phyloP scores from a whole-genome alignment of 2,113 vertebrate species.

The Rhinoptilus africanus region DNA sequence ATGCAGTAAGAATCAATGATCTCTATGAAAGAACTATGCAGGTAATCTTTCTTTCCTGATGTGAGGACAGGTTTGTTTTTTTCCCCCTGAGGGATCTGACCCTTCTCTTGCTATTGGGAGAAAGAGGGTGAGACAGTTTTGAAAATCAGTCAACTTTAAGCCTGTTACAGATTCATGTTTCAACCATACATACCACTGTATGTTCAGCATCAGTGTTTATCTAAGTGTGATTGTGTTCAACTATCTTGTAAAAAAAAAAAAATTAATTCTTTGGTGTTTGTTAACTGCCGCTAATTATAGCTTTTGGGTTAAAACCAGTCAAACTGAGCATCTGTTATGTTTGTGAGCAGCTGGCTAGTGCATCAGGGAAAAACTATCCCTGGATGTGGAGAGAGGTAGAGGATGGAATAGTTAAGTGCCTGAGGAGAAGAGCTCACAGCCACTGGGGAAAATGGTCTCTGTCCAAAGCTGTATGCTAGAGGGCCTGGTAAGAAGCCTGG shows the following conservation, averaged over 20 bases:
- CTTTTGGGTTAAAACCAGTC: slow-evolving; percentile 34
- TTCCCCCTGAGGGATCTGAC: too few species aligned
- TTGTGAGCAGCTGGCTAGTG: slow-evolving; percentile 29
- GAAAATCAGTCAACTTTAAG: neutral
- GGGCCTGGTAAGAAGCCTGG: neutral
- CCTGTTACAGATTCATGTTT: neutral
- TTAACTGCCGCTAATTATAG: neutral
- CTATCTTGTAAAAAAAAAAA: neutral
- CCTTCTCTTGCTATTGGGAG: neutral
- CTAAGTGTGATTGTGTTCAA: neutral
- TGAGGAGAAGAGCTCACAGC: neutral
- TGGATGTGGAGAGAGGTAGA: neutral
- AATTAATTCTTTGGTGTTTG: neutral
- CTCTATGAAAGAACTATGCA: neutral
- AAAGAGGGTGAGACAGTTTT: neutral
- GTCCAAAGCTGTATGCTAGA: neutral
- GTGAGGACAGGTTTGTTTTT: neutral
- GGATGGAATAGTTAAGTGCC: neutral
- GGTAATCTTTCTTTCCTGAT: neutral
- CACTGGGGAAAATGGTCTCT: neutral
- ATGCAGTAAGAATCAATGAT: neutral
- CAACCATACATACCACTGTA: neutral
- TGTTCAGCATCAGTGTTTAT: neutral
- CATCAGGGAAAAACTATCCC: neutral
- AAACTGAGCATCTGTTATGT: slow-evolving; percentile 13